These are phyloP conservation scores for Aldabrachelys gigantea DNA, from an alignment of 2,113 vertebrate genomes.

Conservation along the genomic window DNA sequence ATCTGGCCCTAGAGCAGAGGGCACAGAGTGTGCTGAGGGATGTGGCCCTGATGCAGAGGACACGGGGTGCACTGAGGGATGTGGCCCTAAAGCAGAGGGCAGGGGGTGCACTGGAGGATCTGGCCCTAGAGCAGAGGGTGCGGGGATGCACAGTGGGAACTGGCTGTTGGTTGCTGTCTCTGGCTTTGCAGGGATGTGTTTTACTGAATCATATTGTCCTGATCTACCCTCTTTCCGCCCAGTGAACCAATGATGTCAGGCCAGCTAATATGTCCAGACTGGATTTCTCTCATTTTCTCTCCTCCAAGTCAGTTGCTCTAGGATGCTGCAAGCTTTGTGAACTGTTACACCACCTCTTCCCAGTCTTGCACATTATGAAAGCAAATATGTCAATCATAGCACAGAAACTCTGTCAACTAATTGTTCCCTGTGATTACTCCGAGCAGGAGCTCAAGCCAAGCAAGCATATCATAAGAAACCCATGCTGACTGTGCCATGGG, in stretches of 20 bases:
- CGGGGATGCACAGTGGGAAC: neutral
- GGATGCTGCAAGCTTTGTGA: neutral
- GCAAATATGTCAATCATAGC: neutral
- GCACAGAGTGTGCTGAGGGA: accelerated
- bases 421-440: neutral
- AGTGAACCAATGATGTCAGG: accelerated
- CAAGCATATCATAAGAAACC: no score
- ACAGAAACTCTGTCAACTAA: neutral
- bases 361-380: neutral
- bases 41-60: neutral
- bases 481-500: neutral
- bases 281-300: neutral
- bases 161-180: accelerated
- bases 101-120: neutral
- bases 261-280: neutral
- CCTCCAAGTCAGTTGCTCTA: accelerated
- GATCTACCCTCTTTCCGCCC: neutral
- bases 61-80: neutral
- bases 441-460: neutral
- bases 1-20: accelerated
- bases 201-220: accelerated
- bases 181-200: accelerated
- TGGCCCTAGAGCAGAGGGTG: no score
- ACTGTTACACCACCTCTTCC: neutral
- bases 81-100: no score